A percentile compares a stretch with the other conserved stretches of the same genome.
phyloP scores from a whole-genome alignment of 2,888 invertebrate genomes.

The Thera britannica region DNA sequence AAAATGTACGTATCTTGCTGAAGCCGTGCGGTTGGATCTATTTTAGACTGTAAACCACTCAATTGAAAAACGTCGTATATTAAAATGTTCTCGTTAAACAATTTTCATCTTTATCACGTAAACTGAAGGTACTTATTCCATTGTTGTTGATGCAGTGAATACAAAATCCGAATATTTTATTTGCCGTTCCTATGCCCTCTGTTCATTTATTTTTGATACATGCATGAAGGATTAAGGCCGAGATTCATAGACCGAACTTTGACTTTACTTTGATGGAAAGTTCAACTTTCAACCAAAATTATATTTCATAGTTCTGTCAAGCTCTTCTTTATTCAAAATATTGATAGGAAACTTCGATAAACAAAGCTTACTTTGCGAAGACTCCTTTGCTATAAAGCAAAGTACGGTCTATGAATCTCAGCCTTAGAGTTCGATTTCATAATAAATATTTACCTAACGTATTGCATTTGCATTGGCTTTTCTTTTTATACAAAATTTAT shows the following conservation, averaged over 20 bases:
- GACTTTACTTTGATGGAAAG: no score
- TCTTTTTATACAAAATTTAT: no score
- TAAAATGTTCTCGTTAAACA: constrained; percentile 52
- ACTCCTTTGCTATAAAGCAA: no score
- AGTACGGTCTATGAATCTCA: no score
- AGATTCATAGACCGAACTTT: no score
- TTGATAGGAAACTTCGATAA: no score
- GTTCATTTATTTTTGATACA: constrained; percentile 52
- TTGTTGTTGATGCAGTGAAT: constrained; percentile 42
- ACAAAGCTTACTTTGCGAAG: no score
- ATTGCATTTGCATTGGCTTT: background rate
- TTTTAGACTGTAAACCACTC: constrained; percentile 66
- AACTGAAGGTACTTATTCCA: constrained; percentile 50
- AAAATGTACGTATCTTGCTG: constrained; percentile 80
- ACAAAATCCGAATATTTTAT: constrained; percentile 47
- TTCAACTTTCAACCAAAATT: no score
- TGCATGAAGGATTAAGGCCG: constrained; percentile 47
- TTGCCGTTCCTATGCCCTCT: constrained; percentile 46
- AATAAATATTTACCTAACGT: constrained; percentile 35
- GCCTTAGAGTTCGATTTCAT: constrained; percentile 44
- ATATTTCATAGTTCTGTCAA: no score
- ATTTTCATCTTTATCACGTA: constrained; percentile 60
- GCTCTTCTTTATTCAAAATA: no score
- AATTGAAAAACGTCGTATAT: constrained; percentile 69
- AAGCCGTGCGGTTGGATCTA: constrained; percentile 71